phyloP scores from a whole-genome alignment of 1,140 invertebrate species.

The Meloidogyne floridensis region DNA sequence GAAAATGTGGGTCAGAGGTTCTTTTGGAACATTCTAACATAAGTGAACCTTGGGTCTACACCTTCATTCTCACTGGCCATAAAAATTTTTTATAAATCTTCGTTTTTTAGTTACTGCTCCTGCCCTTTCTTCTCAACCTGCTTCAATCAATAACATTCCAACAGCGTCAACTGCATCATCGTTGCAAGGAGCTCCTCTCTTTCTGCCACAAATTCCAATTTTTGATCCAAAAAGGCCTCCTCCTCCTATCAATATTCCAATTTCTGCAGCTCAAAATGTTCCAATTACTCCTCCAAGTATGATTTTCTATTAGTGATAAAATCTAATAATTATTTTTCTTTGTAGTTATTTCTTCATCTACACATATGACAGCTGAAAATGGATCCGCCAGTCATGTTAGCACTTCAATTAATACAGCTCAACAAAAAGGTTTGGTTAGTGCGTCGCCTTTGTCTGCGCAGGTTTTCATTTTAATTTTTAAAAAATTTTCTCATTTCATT shows the following conservation, averaged over 20 bases:
- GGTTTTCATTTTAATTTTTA: neutral
- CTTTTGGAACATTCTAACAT: too few species aligned
- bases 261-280: neutral
- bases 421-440: neutral
- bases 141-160: neutral
- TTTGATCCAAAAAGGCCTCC: slow-evolving; percentile 31
- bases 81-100: neutral
- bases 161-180: neutral
- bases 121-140: neutral
- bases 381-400: neutral
- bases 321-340: neutral
- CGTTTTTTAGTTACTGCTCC: neutral
- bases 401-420: slow-evolving; percentile 2
- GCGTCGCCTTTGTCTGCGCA: slow-evolving; percentile 15
- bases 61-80: neutral
- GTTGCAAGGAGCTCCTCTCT: neutral
- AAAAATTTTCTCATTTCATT: neutral
- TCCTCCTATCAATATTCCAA: slow-evolving; percentile 4
- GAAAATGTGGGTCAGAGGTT: too few species aligned
- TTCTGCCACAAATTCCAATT: neutral
- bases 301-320: neutral
- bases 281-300: neutral
- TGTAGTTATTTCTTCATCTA: neutral
- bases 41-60: too few species aligned
- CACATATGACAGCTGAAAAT: neutral